Evolutionary conservation across 2,888 invertebrate species (phyloP).

Genomic region (Ormyrus rosae): DNA sequence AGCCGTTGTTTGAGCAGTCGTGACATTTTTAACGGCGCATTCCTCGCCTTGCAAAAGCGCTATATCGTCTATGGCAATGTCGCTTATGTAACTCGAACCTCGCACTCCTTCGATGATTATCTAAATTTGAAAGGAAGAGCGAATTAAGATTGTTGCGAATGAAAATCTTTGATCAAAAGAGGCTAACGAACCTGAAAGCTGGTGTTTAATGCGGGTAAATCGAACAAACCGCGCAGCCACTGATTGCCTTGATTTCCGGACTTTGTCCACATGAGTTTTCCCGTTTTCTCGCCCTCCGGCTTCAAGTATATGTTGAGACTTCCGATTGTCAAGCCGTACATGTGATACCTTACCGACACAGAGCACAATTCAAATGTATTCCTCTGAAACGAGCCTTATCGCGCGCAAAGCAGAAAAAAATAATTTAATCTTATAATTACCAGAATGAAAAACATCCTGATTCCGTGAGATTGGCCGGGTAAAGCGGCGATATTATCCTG

Average conservation of each 20-base stretch:
- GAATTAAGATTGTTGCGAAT: constrained; percentile 5
- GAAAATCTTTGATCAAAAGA: neutral
- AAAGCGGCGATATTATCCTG: constrained; percentile 85
- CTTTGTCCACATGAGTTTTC: constrained; percentile 79
- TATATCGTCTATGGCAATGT: constrained; percentile 90
- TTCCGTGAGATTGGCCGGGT: constrained; percentile 75
- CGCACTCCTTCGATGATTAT: constrained; percentile 86
- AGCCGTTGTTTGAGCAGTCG: constrained; percentile 20
- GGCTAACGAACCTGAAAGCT: constrained; percentile 67
- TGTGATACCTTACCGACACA: constrained; percentile 81
- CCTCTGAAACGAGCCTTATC: too few species aligned
- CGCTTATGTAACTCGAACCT: constrained; percentile 83
- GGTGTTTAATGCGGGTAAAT: constrained; percentile 74
- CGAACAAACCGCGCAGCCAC: constrained; percentile 80
- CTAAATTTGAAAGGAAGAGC: constrained; percentile 73
- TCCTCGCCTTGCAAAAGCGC: constrained; percentile 80
- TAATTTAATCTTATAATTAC: constrained; percentile 58
- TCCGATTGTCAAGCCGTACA: constrained; percentile 84
- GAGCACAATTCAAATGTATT: neutral
- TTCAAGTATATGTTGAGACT: constrained; percentile 78
- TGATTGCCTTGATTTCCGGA: constrained; percentile 83
- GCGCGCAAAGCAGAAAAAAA: too few species aligned
- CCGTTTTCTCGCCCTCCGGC: constrained; percentile 73
- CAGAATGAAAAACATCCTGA: constrained; percentile 77
- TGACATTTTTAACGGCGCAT: constrained; percentile 73